Base-by-base conservation (phyloP, 2,113 vertebrate genomes). In the Scalopus aquaticus region DNA sequence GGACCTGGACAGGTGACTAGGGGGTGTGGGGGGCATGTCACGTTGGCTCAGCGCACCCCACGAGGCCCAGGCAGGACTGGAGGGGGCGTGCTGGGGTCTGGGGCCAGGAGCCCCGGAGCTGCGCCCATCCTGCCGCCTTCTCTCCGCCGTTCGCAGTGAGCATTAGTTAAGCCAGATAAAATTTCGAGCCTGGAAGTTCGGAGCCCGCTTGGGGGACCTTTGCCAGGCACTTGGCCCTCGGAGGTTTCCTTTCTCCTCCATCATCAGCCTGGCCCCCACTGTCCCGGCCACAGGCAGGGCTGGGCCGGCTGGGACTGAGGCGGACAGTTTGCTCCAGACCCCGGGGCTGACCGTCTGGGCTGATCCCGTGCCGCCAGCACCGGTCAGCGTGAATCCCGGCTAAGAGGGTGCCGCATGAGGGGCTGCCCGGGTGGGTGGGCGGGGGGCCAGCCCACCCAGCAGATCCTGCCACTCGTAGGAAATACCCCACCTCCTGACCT, bases 401-500 rank as follows among this genome's bases (percentile, higher is more conserved):
- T 20, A 39, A 22, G 39, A 5, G 81, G 35, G 10, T 44, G 72
- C 6, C 4, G 0, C 10, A 58, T 17, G 67, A n/a, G 67, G 42
- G 35, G n/a, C 60, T 58, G 56, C 24, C 0, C 5, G 62, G 62
- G 24, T 20, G 11, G 28, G 62, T 3, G 9, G 62, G 12, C 13
- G 44, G 35, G 58, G 39, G 6, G 1, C 49, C 70, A 6, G 0
- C 32, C 42, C 17, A 17, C 60, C 46, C 30, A 65, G 56, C 49
- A 58, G 62, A 88, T 5, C 58, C 17, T 15, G 0, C 7, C 0
- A 1, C 28, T 32, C 58, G 7, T 35, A 97, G 85, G 94, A 94
- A 30, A 0, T 9, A 0, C 95, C 96, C n/a, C 70, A 60, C 5
- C 26, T 98, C 86, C 78, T 96, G 83, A 94, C 72, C 54, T 96